Conservation (phyloP, 1,140 invertebrate genomes). For the Sarcophaga bullata region DNA sequence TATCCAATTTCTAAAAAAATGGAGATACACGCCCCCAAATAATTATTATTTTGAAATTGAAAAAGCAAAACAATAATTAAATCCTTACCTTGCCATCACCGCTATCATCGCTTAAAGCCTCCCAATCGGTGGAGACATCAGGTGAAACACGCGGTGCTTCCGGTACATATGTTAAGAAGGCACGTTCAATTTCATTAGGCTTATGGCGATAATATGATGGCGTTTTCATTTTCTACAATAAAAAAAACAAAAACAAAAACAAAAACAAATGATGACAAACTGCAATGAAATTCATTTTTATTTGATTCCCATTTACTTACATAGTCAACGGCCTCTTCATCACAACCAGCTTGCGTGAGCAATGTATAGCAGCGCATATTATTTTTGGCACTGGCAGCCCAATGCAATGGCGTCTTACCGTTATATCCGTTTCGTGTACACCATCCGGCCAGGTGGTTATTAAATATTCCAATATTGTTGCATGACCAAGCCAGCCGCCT, state of each 20-base stretch:
- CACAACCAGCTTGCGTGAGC: conserved; percentile 78
- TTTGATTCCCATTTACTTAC: conserved; percentile 69
- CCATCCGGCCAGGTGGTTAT: conserved; percentile 76
- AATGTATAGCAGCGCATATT: conserved; percentile 78
- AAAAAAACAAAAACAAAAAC: conserved; percentile 45
- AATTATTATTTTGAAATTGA: conserved; percentile 21
- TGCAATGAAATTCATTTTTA: neutral
- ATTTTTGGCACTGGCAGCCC: conserved; percentile 81
- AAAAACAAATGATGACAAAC: conserved; percentile 20
- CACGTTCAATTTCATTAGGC: conserved; percentile 77
- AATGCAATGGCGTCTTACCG: conserved; percentile 91
- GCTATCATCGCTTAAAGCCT: conserved; percentile 60
- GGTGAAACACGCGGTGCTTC: conserved; percentile 81
- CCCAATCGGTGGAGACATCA: conserved; percentile 79
- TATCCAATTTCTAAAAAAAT: conserved; percentile 51
- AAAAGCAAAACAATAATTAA: conserved; percentile 23
- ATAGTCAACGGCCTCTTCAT: conserved; percentile 82
- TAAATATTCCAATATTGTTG: conserved; percentile 79
- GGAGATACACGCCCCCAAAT: conserved; percentile 15
- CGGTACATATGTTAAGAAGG: conserved; percentile 76
- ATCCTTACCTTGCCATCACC: conserved; percentile 47
- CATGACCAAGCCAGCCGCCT: conserved; percentile 83
- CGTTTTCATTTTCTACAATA: conserved; percentile 84
- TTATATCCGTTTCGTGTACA: conserved; percentile 76
- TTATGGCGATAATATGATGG: conserved; percentile 81